Conservation (phyloP, 37 sponge, comb jelly and placozoan genomes). For the Mnemiopsis leidyi region DNA sequence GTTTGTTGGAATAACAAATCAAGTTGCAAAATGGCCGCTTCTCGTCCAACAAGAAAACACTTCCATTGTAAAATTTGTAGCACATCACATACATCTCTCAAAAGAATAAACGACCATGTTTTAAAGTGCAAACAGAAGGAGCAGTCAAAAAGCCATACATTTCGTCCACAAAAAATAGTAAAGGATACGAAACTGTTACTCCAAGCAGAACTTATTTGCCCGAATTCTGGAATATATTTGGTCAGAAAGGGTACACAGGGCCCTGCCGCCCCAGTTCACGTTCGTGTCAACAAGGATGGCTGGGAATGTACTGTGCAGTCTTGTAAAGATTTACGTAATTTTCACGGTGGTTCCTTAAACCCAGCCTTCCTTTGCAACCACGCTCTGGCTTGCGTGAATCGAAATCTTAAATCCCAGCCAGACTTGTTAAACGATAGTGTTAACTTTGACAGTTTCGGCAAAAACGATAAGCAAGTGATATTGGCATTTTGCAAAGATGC, state of each 20-base stretch:
- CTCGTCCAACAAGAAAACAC: neutral
- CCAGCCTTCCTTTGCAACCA: neutral
- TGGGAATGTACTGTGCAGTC: neutral
- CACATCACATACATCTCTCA: neutral
- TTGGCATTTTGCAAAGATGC: neutral
- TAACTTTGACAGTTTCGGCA: neutral
- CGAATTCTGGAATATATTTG: neutral
- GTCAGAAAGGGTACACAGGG: neutral
- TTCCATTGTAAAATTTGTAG: neutral
- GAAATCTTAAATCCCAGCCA: neutral
- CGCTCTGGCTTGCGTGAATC: neutral
- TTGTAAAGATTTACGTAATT: neutral
- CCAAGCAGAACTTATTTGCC: conserved; percentile 34
- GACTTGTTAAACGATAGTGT: neutral
- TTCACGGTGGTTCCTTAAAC: neutral
- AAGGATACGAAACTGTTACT: neutral
- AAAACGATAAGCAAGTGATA: neutral
- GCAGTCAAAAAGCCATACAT: neutral
- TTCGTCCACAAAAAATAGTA: neutral
- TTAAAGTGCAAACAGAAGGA: neutral
- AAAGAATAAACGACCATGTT: neutral
- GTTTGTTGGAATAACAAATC: too few species aligned
- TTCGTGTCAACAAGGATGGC: neutral
- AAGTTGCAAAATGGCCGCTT: neutral
- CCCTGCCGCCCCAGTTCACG: neutral